phyloP scores from a whole-genome alignment of 2,797 vertebrate species.

The Hippocampus kuda region DNA sequence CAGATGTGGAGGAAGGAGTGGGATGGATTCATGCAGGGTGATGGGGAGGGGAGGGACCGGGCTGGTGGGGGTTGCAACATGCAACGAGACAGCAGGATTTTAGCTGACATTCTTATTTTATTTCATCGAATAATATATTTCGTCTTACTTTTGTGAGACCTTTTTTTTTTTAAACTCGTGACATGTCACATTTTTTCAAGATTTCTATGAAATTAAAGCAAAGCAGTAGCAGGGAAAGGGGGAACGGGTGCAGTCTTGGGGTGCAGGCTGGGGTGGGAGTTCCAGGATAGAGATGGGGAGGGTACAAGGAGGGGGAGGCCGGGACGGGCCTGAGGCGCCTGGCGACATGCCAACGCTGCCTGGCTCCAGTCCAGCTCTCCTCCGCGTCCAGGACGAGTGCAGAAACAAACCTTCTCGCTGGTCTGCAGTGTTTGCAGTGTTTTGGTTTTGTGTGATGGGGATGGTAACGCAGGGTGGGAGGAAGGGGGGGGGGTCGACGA shows the following conservation, averaged over 20 bases:
- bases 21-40: neutral
- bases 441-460: slow-evolving; percentile 68
- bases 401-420: slow-evolving; percentile 99
- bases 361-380: slow-evolving; percentile 57
- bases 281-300: slow-evolving; percentile 15
- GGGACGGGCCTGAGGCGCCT: slow-evolving; percentile 56
- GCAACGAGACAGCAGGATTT: neutral
- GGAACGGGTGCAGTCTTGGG: slow-evolving; percentile 1
- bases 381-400: slow-evolving; percentile 69
- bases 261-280: slow-evolving; percentile 22
- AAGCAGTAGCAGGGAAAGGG: slow-evolving; percentile 5
- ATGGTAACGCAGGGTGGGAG: slow-evolving; percentile 64
- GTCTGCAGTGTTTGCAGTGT: slow-evolving; percentile 73
- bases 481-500: slow-evolving; percentile 18
- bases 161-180: slow-evolving; percentile 35
- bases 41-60: neutral
- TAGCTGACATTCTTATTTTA: neutral
- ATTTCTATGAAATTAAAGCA: neutral
- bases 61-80: neutral
- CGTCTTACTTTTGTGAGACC: neutral
- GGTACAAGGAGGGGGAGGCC: slow-evolving; percentile 17
- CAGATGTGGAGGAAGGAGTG: neutral
- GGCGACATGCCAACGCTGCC: slow-evolving; percentile 48
- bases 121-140: neutral
- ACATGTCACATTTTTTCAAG: slow-evolving; percentile 11